Percentiles rank a stretch among this genome's conserved stretches.
These are phyloP conservation scores for Castor canadensis DNA, from an alignment of 2,113 vertebrate genomes.

Conservation along the genomic window DNA sequence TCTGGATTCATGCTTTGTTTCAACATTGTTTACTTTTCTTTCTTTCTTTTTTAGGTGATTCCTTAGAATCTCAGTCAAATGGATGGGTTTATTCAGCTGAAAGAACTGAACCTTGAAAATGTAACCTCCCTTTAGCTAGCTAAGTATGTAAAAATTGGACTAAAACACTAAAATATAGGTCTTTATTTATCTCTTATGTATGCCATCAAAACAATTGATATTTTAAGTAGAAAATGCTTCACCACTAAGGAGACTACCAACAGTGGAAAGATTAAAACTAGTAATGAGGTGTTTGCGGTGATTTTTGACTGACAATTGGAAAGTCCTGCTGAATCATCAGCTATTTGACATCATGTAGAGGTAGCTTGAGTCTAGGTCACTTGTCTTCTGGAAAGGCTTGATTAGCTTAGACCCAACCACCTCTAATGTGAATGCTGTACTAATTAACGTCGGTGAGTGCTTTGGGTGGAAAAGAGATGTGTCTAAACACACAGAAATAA, in stretches of 20 bases:
- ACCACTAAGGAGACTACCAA: background rate
- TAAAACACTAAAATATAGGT: background rate
- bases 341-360: background rate
- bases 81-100: constrained; percentile 14
- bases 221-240: constrained; percentile 16
- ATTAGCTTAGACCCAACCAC: background rate
- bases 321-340: background rate
- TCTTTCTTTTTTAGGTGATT: constrained; percentile 23
- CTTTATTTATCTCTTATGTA: constrained; percentile 1
- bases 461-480: background rate
- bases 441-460: background rate
- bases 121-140: background rate
- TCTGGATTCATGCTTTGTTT: background rate
- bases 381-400: background rate
- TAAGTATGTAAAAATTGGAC: background rate
- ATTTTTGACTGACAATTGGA: background rate
- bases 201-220: background rate
- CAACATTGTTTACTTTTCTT: background rate
- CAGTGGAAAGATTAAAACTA: background rate
- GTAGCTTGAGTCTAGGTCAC: background rate
- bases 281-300: background rate
- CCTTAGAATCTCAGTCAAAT: background rate
- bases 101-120: background rate
- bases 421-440: background rate
- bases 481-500: background rate